Percentiles rank a stretch among this genome's conserved stretches.
These are phyloP conservation scores for Willisornis vidua DNA, from an alignment of 2,113 vertebrate genomes.

Conservation along the genomic window DNA sequence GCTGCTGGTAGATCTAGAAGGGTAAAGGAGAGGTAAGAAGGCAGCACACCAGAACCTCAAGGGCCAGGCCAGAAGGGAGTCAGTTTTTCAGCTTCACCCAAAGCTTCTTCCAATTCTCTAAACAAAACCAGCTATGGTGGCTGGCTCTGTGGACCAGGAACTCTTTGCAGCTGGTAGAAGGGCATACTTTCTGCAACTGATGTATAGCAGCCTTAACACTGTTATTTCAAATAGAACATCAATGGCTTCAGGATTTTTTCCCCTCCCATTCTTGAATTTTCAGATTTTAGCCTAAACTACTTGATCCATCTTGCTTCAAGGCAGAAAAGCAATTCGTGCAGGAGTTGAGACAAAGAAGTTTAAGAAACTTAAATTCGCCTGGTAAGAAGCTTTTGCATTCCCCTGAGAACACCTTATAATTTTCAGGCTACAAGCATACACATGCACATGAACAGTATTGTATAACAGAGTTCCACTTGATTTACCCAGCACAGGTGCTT, in stretches of 20 bases:
- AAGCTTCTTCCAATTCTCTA: neutral
- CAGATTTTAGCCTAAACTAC: neutral
- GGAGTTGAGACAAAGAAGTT: neutral
- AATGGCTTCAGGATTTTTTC: neutral
- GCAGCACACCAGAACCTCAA: neutral
- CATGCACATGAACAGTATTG: fast-evolving
- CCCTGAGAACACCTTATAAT: neutral
- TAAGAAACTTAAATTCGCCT: neutral
- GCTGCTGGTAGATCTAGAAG: neutral
- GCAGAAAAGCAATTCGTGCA: neutral
- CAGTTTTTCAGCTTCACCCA: neutral
- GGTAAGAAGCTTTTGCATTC: neutral
- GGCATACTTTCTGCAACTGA: neutral
- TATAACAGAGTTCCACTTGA: neutral
- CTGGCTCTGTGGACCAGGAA: neutral
- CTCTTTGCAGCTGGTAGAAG: neutral
- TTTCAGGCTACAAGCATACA: neutral
- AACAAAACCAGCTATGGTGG: neutral
- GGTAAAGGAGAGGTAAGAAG: neutral
- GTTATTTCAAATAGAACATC: neutral
- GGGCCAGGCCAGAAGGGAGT: neutral
- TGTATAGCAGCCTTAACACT: neutral
- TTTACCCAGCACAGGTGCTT: neutral
- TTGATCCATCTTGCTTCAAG: neutral
- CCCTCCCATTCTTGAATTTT: neutral